A percentile compares a stretch with the other conserved stretches of the same genome.
Conservation (phyloP, 92 coral and sea anemone genomes). For the Micromussa lordhowensis region DNA sequence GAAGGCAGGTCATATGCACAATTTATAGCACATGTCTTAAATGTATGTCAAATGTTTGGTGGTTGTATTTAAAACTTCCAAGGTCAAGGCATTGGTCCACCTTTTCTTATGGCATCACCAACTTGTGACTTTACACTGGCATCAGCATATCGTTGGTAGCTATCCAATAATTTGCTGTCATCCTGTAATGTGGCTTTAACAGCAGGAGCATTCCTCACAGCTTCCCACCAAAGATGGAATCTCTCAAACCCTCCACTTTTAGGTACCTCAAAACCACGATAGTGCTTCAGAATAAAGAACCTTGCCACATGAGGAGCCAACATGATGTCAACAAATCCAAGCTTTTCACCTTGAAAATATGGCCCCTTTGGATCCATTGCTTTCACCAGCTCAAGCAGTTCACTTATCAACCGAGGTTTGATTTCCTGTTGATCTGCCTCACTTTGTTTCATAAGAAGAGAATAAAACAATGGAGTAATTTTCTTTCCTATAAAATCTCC, state of each 20-base stretch:
- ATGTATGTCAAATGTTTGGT: too few species aligned
- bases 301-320: too few species aligned
- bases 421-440: too few species aligned
- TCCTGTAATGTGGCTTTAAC: slow-evolving; percentile 7
- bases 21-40: too few species aligned
- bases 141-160: slow-evolving; percentile 42
- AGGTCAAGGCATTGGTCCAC: slow-evolving; percentile 52
- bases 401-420: slow-evolving; percentile 14
- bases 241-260: slow-evolving; percentile 59
- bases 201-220: slow-evolving; percentile 65
- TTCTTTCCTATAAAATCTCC: slow-evolving; percentile 61
- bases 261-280: slow-evolving; percentile 75
- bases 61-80: too few species aligned
- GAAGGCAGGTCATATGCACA: too few species aligned
- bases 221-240: slow-evolving; percentile 73
- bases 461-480: too few species aligned
- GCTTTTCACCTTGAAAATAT: too few species aligned
- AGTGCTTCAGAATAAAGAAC: slow-evolving; percentile 60
- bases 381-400: slow-evolving; percentile 53
- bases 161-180: too few species aligned
- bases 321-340: too few species aligned
- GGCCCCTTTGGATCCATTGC: slow-evolving; percentile 53
- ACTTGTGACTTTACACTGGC: slow-evolving; percentile 61
- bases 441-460: too few species aligned
- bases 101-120: slow-evolving; percentile 65